Evolutionary conservation across 2,113 vertebrate genomes (phyloP).

Genomic region (Propithecus coquereli): DNA sequence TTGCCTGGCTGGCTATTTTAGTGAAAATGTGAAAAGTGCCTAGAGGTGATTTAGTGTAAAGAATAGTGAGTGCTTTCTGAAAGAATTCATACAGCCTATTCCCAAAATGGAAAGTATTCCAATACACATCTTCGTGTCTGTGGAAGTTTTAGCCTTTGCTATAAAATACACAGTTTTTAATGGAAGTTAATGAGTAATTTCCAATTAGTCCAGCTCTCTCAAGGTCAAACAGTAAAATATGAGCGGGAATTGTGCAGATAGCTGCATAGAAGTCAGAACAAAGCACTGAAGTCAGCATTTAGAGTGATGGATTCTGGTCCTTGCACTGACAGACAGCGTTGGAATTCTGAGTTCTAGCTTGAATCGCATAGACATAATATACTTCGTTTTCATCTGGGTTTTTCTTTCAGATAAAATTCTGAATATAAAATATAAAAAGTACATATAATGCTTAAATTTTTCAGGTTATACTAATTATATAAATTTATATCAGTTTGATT

Average conservation of each 20-base stretch:
- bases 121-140: not conserved
- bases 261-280: not conserved
- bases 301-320: not conserved
- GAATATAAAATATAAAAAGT: not conserved
- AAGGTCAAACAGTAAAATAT: not conserved
- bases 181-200: not conserved
- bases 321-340: not conserved
- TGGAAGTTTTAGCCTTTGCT: not conserved
- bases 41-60: not conserved
- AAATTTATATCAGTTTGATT: not conserved
- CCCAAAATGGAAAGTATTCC: not conserved
- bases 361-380: not conserved
- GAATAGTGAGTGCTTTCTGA: not conserved
- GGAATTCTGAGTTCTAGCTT: not conserved
- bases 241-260: not conserved
- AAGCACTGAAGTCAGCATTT: not conserved
- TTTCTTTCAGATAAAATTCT: not conserved
- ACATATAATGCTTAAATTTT: not conserved
- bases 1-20: not conserved
- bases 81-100: not conserved
- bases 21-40: constrained; percentile 16
- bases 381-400: not conserved
- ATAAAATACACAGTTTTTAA: not conserved
- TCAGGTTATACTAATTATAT: not conserved
- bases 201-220: not conserved